phyloP scores from a whole-genome alignment of 2,113 vertebrate species.

The Halcyon malimbica region DNA sequence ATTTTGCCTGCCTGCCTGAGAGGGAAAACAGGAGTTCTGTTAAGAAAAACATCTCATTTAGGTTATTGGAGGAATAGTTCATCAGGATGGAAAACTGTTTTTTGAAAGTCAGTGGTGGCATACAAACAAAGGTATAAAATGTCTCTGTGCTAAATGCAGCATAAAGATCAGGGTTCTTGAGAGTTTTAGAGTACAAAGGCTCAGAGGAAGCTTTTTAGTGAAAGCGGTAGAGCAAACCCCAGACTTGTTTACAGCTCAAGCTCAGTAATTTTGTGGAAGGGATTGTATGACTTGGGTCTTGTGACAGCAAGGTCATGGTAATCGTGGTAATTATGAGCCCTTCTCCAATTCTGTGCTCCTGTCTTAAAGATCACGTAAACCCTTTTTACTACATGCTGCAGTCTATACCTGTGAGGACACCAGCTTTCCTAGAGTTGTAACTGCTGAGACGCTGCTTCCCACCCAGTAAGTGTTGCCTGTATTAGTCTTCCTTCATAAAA shows the following conservation, averaged over 20 bases:
- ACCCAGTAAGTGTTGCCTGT: background rate
- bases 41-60: background rate
- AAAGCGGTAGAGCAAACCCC: background rate
- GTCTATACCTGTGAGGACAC: background rate
- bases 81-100: background rate
- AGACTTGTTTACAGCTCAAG: background rate
- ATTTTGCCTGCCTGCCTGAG: background rate
- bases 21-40: background rate
- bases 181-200: background rate
- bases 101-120: background rate
- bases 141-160: background rate
- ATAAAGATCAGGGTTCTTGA: background rate
- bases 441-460: background rate
- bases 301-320: background rate
- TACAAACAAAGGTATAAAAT: background rate
- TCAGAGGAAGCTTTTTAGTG: background rate
- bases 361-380: background rate
- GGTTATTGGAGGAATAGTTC: background rate
- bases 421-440: background rate
- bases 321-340: background rate
- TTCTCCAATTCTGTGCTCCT: background rate
- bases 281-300: background rate
- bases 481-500: background rate
- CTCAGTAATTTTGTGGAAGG: background rate
- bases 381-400: background rate